phyloP scores from a whole-genome alignment of 2,797 vertebrate species.

The Gallinago nigripennis region DNA sequence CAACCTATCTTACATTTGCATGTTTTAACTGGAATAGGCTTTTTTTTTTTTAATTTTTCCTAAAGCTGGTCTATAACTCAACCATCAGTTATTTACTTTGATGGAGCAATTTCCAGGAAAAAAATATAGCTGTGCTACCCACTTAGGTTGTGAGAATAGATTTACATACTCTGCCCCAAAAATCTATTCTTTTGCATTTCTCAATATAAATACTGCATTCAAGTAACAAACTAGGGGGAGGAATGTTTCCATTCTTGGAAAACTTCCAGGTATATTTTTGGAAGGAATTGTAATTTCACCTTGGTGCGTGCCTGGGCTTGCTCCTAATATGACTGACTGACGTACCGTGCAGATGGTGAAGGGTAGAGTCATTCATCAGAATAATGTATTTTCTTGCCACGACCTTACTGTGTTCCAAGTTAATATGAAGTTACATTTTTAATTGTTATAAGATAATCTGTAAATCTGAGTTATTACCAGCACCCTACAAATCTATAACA shows the following conservation, averaged over 20 bases:
- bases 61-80: neutral
- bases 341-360: neutral
- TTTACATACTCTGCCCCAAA: neutral
- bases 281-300: neutral
- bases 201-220: neutral
- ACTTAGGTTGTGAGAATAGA: neutral
- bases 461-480: neutral
- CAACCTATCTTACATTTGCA: neutral
- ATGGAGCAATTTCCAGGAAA: neutral
- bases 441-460: neutral
- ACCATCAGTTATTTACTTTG: neutral
- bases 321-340: neutral
- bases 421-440: neutral
- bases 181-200: neutral
- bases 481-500: accelerated
- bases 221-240: neutral
- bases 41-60: neutral
- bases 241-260: neutral
- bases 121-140: neutral
- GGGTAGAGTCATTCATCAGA: neutral
- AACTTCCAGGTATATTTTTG: neutral
- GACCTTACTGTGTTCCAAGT: neutral
- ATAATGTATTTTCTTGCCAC: neutral
- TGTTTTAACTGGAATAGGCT: neutral
- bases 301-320: neutral